These are phyloP conservation scores for Nannoperca obscura DNA, from an alignment of 2,797 vertebrate species.

Conservation along the genomic window DNA sequence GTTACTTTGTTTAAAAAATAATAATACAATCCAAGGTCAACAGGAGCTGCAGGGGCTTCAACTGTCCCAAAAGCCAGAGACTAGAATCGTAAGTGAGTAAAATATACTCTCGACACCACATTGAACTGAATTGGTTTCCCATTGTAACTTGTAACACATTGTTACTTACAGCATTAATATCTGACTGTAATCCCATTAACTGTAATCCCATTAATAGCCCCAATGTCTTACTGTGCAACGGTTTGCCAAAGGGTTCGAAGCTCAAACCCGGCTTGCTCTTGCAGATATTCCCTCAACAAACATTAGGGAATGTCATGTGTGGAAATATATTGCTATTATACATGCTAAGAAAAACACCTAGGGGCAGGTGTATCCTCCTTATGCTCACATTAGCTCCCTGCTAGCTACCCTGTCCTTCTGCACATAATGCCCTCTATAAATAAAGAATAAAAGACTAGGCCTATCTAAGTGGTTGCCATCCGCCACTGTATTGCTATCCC, in stretches of 20 bases:
- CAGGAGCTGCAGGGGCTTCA: constrained; percentile 31
- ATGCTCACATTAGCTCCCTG: constrained; percentile 72
- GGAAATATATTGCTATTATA: constrained; percentile 69
- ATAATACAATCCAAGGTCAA: constrained; percentile 56
- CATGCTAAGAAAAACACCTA: constrained; percentile 70
- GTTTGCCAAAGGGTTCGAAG: constrained; percentile 64
- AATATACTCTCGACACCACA: constrained; percentile 39
- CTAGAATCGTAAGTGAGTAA: constrained; percentile 18
- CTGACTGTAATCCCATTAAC: constrained; percentile 66
- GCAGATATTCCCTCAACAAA: constrained; percentile 68
- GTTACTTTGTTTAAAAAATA: constrained; percentile 10
- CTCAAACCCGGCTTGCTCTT: constrained; percentile 60
- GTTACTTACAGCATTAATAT: constrained; percentile 69
- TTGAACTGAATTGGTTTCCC: constrained; percentile 53
- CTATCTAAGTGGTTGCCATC: constrained; percentile 59
- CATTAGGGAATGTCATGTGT: constrained; percentile 66
- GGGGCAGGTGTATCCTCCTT: constrained; percentile 75
- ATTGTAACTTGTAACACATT: no score
- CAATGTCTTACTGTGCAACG: constrained; percentile 55
- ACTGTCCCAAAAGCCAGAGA: constrained; percentile 29
- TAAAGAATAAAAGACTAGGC: constrained; percentile 63
- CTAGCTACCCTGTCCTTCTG: constrained; percentile 71
- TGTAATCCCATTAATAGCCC: constrained; percentile 62
- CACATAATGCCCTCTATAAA: constrained; percentile 74
- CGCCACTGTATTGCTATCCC: constrained; percentile 61